These are phyloP conservation scores for Enoplosus armatus DNA, from an alignment of 2,797 vertebrate genomes.

Conservation along the genomic window DNA sequence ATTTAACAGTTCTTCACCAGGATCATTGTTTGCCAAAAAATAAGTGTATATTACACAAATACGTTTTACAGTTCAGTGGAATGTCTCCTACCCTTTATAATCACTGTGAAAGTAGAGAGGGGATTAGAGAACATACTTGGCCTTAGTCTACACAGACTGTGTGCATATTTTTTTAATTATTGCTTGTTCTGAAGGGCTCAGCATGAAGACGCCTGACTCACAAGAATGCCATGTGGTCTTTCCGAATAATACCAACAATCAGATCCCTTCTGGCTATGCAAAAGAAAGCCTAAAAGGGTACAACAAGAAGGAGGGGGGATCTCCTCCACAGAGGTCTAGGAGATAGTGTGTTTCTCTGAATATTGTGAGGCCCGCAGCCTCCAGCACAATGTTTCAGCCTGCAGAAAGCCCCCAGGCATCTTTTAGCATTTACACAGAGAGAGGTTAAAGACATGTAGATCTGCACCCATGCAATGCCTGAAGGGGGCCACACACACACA, in stretches of 20 bases:
- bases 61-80: constrained; percentile 43
- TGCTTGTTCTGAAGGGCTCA: constrained; percentile 78
- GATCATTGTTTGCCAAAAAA: constrained; percentile 52
- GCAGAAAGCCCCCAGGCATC: constrained; percentile 80
- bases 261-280: constrained; percentile 74
- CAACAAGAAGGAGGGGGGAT: constrained; percentile 51
- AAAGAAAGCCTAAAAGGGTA: constrained; percentile 68
- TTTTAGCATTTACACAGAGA: constrained; percentile 84
- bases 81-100: constrained; percentile 35
- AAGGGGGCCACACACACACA: constrained; percentile 86
- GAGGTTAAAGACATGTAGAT: constrained; percentile 87
- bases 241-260: constrained; percentile 74
- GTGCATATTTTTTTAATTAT: constrained; percentile 83
- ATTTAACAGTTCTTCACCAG: constrained; percentile 49
- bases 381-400: constrained; percentile 82
- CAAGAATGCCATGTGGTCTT: constrained; percentile 84
- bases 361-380: constrained; percentile 73
- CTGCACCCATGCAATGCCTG: constrained; percentile 85
- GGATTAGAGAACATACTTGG: constrained; percentile 38
- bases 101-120: constrained; percentile 38
- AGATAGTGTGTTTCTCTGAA: constrained; percentile 74
- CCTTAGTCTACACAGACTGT: constrained; percentile 58
- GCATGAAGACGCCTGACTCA: constrained; percentile 77
- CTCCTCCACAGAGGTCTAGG: constrained; percentile 29
- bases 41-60: constrained; percentile 39